These are phyloP conservation scores for Batillaria attramentaria DNA, from an alignment of 1,140 invertebrate species.

Conservation along the genomic window DNA sequence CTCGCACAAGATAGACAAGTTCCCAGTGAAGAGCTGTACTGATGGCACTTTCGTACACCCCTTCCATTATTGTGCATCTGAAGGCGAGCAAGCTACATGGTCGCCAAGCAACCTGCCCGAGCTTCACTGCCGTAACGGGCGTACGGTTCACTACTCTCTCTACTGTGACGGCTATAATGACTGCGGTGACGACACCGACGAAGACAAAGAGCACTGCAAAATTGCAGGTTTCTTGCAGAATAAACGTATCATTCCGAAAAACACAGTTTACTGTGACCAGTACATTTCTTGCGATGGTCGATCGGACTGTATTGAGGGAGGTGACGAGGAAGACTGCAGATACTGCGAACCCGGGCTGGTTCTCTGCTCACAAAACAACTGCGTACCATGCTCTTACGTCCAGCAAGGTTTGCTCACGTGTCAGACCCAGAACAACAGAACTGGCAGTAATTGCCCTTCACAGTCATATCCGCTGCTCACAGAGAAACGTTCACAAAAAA, in stretches of 20 bases:
- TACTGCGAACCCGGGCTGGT: neutral
- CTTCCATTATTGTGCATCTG: neutral
- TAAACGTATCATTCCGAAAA: neutral
- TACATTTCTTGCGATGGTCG: neutral
- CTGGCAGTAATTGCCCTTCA: neutral
- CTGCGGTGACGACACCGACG: neutral
- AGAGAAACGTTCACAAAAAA: too few species aligned
- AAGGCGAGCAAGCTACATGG: neutral
- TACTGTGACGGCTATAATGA: constrained; percentile 6
- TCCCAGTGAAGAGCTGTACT: neutral
- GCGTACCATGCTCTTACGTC: neutral
- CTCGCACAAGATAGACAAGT: neutral
- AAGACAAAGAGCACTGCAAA: neutral
- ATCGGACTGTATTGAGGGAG: neutral
- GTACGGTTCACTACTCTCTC: neutral
- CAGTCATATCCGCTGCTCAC: too few species aligned
- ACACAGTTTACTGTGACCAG: neutral
- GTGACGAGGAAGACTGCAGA: neutral
- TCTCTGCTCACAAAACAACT: neutral
- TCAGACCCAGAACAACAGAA: neutral
- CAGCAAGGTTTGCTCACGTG: neutral
- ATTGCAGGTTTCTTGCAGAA: neutral
- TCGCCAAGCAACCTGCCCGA: neutral
- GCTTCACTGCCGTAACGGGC: neutral
- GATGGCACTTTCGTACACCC: neutral